Conservation (phyloP, 2,888 invertebrate genomes). For the Taenaris catops region DNA sequence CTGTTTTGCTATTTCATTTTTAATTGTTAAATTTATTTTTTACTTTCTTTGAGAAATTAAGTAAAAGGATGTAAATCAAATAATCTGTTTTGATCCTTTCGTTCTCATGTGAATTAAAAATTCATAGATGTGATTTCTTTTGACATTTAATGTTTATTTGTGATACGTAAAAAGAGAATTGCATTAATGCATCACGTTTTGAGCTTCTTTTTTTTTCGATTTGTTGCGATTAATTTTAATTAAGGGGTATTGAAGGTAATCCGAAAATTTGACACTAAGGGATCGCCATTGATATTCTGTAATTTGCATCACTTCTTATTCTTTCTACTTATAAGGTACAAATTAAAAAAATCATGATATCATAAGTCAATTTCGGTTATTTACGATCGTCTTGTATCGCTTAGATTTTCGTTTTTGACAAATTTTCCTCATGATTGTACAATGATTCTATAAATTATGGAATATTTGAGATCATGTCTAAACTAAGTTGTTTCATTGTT, state of each 20-base stretch:
- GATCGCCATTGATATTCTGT: constrained; percentile 35
- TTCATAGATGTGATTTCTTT: constrained; percentile 80
- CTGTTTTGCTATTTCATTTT: constrained; percentile 34
- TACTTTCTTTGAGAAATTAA: constrained; percentile 31
- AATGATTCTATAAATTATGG: constrained; percentile 41
- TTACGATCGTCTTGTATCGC: constrained; percentile 22
- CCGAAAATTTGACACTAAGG: constrained; percentile 43
- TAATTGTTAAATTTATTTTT: constrained; percentile 40
- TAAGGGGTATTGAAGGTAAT: constrained; percentile 39
- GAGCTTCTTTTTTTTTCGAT: constrained; percentile 49
- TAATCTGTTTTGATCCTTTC: constrained; percentile 67
- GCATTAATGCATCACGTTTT: constrained; percentile 74
- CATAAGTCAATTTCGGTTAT: constrained; percentile 44
- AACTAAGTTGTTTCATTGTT: constrained; percentile 66
- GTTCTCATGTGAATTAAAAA: constrained; percentile 76
- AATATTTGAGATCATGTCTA: constrained; percentile 48
- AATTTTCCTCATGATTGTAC: constrained; percentile 37
- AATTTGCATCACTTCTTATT: constrained; percentile 27
- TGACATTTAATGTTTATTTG: constrained; percentile 78
- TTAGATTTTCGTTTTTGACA: constrained; percentile 27
- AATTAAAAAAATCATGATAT: constrained; percentile 56
- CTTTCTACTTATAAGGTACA: constrained; percentile 61
- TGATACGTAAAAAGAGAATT: constrained; percentile 71
- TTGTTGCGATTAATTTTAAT: constrained; percentile 43
- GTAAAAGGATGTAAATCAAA: constrained; percentile 35